phyloP scores from a whole-genome alignment of 2,113 vertebrate genomes.

The Chionomys nivalis region DNA sequence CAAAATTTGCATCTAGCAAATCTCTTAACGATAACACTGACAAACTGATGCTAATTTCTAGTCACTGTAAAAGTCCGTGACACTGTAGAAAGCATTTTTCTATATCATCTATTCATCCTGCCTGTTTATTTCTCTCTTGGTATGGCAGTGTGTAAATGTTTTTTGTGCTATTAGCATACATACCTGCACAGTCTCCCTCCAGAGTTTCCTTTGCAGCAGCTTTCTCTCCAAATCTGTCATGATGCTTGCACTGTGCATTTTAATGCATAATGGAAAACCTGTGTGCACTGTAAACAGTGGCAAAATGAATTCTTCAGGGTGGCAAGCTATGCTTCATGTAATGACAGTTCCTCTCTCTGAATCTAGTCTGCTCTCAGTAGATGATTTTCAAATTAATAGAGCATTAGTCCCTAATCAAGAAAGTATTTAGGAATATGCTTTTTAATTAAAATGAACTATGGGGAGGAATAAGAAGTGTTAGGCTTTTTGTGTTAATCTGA shows the following conservation, averaged over 20 bases:
- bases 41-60: conserved; percentile 29
- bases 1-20: background rate
- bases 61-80: conserved; percentile 20
- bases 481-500: conserved; percentile 75
- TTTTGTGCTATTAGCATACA: conserved; percentile 76
- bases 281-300: conserved; percentile 64
- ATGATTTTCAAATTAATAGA: conserved; percentile 83
- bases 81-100: conserved; percentile 54
- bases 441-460: conserved; percentile 84
- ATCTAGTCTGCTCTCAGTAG: conserved; percentile 76
- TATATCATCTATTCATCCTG: conserved; percentile 48
- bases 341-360: conserved; percentile 80
- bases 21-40: conserved; percentile 10
- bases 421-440: conserved; percentile 82
- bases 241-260: conserved; percentile 69
- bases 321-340: conserved; percentile 76
- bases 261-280: conserved; percentile 69
- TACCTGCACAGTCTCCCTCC: conserved; percentile 48
- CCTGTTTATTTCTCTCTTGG: conserved; percentile 58
- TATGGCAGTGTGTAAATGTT: conserved; percentile 68
- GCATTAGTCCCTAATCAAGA: conserved; percentile 84
- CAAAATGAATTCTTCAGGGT: conserved; percentile 74
- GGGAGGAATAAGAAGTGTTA: conserved; percentile 82
- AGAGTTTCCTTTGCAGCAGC: conserved; percentile 67
- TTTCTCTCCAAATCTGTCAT: conserved; percentile 65